These are phyloP conservation scores for Hoplodrina ambigua DNA, from an alignment of 2,888 invertebrate genomes.

Conservation along the genomic window DNA sequence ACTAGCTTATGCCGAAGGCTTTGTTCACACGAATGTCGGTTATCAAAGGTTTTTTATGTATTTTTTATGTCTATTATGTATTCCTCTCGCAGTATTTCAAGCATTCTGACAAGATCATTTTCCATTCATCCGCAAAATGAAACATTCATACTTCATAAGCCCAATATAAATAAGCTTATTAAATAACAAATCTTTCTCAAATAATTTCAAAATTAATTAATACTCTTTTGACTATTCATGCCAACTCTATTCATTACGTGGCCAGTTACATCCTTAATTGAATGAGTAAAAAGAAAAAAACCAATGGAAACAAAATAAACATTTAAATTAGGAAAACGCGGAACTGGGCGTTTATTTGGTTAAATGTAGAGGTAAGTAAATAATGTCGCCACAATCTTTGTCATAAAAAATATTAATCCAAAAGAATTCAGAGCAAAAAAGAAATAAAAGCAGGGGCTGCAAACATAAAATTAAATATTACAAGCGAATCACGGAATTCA, in stretches of 20 bases:
- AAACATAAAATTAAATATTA: conserved; percentile 78
- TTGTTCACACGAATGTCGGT: too few species aligned
- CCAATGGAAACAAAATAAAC: conserved; percentile 14
- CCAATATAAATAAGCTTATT: too few species aligned
- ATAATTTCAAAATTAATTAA: background rate
- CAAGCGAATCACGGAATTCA: conserved; percentile 83
- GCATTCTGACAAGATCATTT: too few species aligned
- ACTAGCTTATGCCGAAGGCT: too few species aligned
- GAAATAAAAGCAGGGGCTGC: conserved; percentile 62
- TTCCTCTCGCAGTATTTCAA: too few species aligned
- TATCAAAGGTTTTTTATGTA: too few species aligned
- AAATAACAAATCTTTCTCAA: background rate
- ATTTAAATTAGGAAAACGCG: conserved; percentile 32
- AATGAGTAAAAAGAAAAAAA: background rate
- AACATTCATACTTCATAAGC: background rate
- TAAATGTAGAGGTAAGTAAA: conserved; percentile 55
- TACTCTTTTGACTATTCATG: background rate
- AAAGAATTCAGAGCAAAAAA: conserved; percentile 59
- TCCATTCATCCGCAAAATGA: background rate
- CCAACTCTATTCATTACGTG: background rate
- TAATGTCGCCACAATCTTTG: conserved; percentile 53
- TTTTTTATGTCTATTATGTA: too few species aligned
- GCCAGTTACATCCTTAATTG: background rate
- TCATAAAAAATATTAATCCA: conserved; percentile 61
- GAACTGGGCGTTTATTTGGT: conserved; percentile 48